Evolutionary conservation across 2,797 vertebrate genomes (phyloP), one percentile per base, ranked within the genome.

Genomic region (Hafferia zeledoni): DNA sequence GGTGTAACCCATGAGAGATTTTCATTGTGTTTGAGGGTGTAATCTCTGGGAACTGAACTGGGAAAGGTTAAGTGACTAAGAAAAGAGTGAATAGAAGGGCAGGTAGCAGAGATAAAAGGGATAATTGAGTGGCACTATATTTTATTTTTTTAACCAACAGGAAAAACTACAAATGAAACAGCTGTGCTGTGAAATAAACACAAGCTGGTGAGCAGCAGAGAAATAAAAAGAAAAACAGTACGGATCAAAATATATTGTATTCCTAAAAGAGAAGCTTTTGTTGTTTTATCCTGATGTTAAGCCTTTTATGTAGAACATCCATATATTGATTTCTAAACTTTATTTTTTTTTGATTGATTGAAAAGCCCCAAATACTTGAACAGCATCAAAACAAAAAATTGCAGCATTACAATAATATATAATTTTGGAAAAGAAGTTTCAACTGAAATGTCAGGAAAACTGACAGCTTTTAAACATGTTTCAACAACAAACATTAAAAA

Each of bases 211-310:
- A 96, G 52, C 19, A 82, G 63, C 17, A 87, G 39, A 76, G 37
- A 65, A 78, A n/a, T 31, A 17, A 85, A 74, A 74, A 55, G 53
- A 78, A 82, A 53, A 53, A 47, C 13, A 23, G 18, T 52, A 30
- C 17, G 2, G 70, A 89, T 92, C 65, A 87, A 92, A 95, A 94
- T 86, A 90, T 87, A 90, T 89, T 92, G 18, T 49, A 90, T 90
- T 47, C 35, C 64, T 53, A 39, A 69, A 84, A 71, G 5, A 76
- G 35, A 61, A 87, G 27, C 1, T 87, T 83, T 81, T 82, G 14
- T 60, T 69, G 8, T 31, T 84, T 81, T 68, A 59, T 65, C 15
- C 13, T 33, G 7, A 3, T 41, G 28, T 61, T 18, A 67, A 52
- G 16, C 16, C 35, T 82, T 86, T 82, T 31, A 75, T 44, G 23